A percentile compares a stretch with the other conserved stretches of the same genome.
Conservation (phyloP, 2,888 invertebrate genomes). For the Microplitis deprimator region DNA sequence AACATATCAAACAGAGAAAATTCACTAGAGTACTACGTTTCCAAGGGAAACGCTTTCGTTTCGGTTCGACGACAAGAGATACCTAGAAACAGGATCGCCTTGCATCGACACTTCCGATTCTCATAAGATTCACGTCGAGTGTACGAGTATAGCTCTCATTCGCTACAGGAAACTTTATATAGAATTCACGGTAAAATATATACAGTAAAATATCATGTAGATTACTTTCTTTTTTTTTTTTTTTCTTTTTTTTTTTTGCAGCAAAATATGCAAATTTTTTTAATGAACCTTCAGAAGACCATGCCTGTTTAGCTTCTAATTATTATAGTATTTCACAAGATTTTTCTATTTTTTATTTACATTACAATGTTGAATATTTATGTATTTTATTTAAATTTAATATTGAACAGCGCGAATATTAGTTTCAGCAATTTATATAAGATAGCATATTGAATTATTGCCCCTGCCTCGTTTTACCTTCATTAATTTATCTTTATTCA, state of each 20-base stretch:
- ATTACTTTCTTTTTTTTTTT: not conserved
- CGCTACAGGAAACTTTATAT: not conserved
- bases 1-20: not conserved
- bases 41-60: not conserved
- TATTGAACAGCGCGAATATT: not conserved
- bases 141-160: not conserved
- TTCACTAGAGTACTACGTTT: not conserved
- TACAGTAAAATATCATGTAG: not conserved
- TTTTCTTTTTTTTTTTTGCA: not conserved
- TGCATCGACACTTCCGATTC: not conserved
- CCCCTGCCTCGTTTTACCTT: not conserved
- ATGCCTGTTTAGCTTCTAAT: not conserved
- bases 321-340: not conserved
- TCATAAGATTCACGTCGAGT: not conserved
- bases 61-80: not conserved
- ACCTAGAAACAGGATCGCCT: constrained; percentile 1
- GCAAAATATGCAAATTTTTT: not conserved
- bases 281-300: not conserved
- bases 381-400: not conserved
- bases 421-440: not conserved
- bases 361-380: not conserved
- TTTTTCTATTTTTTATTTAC: not conserved
- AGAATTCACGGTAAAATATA: not conserved
- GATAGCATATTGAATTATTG: not conserved
- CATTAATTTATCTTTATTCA: not conserved